These are phyloP conservation scores for Catocala sponsa DNA, from an alignment of 2,888 invertebrate genomes.

Conservation along the genomic window DNA sequence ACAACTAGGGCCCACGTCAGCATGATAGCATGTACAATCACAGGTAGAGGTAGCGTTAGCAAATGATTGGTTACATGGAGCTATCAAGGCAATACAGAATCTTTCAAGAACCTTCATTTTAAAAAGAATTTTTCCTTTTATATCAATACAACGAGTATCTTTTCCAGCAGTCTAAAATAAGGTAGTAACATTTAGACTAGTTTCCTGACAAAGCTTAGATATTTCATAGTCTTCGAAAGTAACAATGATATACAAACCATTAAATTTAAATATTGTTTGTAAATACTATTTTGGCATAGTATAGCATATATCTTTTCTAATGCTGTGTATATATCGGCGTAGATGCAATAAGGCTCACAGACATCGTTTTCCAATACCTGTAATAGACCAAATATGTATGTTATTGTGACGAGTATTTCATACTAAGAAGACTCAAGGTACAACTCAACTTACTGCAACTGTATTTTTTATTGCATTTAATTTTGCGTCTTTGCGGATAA, in stretches of 20 bases:
- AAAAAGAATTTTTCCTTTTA: slow-evolving; percentile 79
- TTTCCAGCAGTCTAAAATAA: slow-evolving; percentile 71
- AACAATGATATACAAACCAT: slow-evolving; percentile 59
- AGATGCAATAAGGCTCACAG: slow-evolving; percentile 81
- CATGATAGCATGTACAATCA: slow-evolving; percentile 71
- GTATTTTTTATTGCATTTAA: slow-evolving; percentile 81
- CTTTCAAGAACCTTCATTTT: slow-evolving; percentile 82
- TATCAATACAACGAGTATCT: slow-evolving; percentile 73
- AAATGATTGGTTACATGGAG: slow-evolving; percentile 74
- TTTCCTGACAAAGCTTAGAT: background rate
- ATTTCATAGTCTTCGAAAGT: background rate
- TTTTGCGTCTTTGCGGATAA: slow-evolving; percentile 81
- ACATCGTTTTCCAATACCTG: slow-evolving; percentile 83
- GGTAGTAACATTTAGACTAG: background rate
- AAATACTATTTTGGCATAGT: slow-evolving; percentile 78
- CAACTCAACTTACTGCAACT: slow-evolving; percentile 68
- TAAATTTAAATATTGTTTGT: slow-evolving; percentile 74
- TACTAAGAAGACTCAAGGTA: no score
- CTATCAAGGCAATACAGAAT: slow-evolving; percentile 76
- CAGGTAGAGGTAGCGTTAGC: slow-evolving; percentile 9
- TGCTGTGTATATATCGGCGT: slow-evolving; percentile 83
- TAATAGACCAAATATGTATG: slow-evolving; percentile 16
- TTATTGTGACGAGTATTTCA: no score
- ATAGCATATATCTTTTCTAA: slow-evolving; percentile 79
- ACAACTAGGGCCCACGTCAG: slow-evolving; percentile 61